Base-by-base conservation (phyloP, 1,140 invertebrate species). In the Trichogramma pretiosum region DNA sequence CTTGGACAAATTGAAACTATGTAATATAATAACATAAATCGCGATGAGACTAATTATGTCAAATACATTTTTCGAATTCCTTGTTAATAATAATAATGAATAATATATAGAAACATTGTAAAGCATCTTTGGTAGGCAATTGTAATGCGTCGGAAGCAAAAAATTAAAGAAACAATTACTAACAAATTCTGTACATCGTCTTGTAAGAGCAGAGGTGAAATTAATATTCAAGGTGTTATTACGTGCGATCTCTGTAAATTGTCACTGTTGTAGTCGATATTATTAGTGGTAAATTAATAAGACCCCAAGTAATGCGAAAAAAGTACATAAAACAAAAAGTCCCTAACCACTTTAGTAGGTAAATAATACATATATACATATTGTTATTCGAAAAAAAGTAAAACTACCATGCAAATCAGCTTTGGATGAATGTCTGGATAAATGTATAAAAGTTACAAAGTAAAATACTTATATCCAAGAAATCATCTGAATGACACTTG, bases 261-360 rank as follows among this genome's bases (percentile, higher is more conserved):
- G 39, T 51, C 49, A 37, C 35, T 50, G 48, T 50, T 45, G 48
- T 45, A 51, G 43, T 51, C 23, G 22, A 51, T 51, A 56, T 61
- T 57, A 59, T 54, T 59, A 61, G 51, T 50, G 46, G 56, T 68
- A 67, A 64, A 59, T 57, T 34, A 52, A 41, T 66, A 64, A 67
- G 61, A 55, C 55, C 53, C 63, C 56, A 62, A 56, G 57, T 65
- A 65, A 62, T 59, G 54, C 65, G 59, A 63, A 63, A n/a, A n/a
- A 56, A 55, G 55, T 62, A 61, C 49, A 43, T n/a, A n/a, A n/a
- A n/a, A n/a, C n/a, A n/a, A n/a, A n/a, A 37, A 56, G 59, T 56
- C 53, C 56, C 50, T 59, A 60, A 52, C 50, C 57, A 56, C 55
- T 24, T 41, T n/a, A 23, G 16, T 52, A 52, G 45, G 35, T 43